Evolutionary conservation across 2,888 invertebrate genomes (phyloP).

Genomic region (Pantelozetes paolii): DNA sequence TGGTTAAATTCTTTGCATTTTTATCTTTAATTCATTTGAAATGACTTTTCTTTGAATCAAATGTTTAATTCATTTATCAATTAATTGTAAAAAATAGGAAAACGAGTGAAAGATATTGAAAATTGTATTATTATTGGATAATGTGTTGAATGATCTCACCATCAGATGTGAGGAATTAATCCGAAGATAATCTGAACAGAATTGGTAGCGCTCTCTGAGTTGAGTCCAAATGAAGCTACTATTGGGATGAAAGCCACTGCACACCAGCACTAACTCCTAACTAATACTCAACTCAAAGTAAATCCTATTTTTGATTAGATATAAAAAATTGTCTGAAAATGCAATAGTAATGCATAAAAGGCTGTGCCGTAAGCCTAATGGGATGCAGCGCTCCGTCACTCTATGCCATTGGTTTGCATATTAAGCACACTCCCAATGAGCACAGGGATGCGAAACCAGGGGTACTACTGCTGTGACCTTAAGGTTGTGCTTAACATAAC

Average conservation of each 20-base stretch:
- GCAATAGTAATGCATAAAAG: slow-evolving; percentile 17
- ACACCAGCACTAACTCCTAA: slow-evolving; percentile 35
- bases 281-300: not conserved
- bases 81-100: not conserved
- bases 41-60: too few relatives aligned
- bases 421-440: slow-evolving; percentile 9
- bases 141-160: not conserved
- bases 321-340: not conserved
- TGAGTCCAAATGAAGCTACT: not conserved
- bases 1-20: too few relatives aligned
- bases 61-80: too few relatives aligned
- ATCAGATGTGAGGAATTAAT: not conserved
- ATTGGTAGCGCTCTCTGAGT: slow-evolving; percentile 40
- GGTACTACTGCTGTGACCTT: slow-evolving; percentile 24
- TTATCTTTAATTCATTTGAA: too few relatives aligned
- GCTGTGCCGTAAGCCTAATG: not conserved
- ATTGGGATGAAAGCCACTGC: slow-evolving; percentile 14
- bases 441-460: not conserved
- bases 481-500: slow-evolving; percentile 16
- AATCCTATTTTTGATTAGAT: slow-evolving; percentile 12
- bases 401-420: slow-evolving; percentile 30
- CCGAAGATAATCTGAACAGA: not conserved
- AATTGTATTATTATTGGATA: not conserved
- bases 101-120: not conserved
- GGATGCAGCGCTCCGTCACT: slow-evolving; percentile 31